phyloP scores from a whole-genome alignment of 2,113 vertebrate genomes.

The Casuarius casuarius region DNA sequence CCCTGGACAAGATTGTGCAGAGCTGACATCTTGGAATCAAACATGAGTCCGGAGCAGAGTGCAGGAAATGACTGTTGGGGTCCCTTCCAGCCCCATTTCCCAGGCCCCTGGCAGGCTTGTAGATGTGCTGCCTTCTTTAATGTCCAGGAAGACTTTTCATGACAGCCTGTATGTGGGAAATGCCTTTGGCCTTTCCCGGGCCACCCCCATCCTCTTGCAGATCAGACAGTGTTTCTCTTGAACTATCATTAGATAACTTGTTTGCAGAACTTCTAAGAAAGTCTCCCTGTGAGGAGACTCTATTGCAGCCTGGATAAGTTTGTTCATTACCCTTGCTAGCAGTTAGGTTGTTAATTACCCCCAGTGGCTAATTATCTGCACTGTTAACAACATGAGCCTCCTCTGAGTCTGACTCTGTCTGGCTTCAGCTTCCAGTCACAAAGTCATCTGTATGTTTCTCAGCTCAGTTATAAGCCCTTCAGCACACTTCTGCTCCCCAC shows the following conservation, averaged over 20 bases:
- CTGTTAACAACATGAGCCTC: conserved; percentile 26
- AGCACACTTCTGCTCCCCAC: not conserved
- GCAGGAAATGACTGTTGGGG: not conserved
- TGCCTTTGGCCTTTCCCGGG: not conserved
- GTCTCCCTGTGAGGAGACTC: not conserved
- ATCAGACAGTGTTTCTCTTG: not conserved
- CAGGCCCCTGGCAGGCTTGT: not conserved
- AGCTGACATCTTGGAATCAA: fast-evolving
- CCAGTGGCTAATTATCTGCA: conserved; percentile 46
- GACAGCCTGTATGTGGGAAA: not conserved
- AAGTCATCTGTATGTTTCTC: not conserved
- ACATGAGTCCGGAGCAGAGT: fast-evolving
- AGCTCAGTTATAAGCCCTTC: conserved; percentile 19
- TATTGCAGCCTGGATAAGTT: not conserved
- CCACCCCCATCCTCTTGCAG: not conserved
- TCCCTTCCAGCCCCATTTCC: not conserved
- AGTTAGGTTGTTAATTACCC: conserved; percentile 45
- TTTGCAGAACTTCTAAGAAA: not conserved
- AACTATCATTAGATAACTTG: not conserved
- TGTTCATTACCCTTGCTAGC: not conserved
- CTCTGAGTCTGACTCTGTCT: conserved; percentile 8
- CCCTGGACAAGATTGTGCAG: not conserved
- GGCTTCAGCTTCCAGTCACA: not conserved
- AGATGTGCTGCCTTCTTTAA: fast-evolving
- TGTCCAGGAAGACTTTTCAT: not conserved